A percentile compares a stretch with the other conserved stretches of the same genome.
phyloP scores from a whole-genome alignment of 2,888 invertebrate species.

The Sphaerophoria rueppellii region DNA sequence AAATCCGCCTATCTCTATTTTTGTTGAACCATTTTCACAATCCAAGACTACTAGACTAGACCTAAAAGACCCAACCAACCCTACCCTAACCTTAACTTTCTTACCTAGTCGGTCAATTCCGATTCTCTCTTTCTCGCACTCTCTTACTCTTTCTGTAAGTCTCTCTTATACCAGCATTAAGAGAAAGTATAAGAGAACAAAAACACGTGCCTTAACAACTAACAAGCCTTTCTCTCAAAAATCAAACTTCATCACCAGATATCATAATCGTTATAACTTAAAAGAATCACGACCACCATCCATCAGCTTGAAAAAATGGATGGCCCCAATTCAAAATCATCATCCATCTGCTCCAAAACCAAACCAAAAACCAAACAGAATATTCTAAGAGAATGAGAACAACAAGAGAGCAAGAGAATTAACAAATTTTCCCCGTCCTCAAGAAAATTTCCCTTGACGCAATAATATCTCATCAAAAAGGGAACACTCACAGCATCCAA shows the following conservation, averaged over 20 bases:
- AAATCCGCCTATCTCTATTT: too few species aligned
- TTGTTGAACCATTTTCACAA: too few species aligned
- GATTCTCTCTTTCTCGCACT: neutral
- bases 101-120: neutral
- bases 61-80: neutral
- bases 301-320: too few species aligned
- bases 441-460: conserved; percentile 61
- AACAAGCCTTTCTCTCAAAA: conserved; percentile 7
- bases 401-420: neutral
- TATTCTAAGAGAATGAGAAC: conserved; percentile 6
- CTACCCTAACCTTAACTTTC: conserved; percentile 34
- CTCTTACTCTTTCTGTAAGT: neutral
- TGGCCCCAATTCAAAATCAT: too few species aligned
- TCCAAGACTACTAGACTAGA: neutral
- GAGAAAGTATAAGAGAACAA: conserved; percentile 33
- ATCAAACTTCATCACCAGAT: neutral
- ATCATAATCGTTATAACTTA: too few species aligned
- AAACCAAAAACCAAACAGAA: neutral
- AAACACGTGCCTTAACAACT: conserved; percentile 49
- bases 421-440: conserved; percentile 29
- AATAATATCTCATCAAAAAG: conserved; percentile 45
- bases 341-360: too few species aligned
- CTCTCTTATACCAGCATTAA: neutral
- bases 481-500: conserved; percentile 50
- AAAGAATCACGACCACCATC: too few species aligned